phyloP scores from a whole-genome alignment of 1,140 invertebrate species.

The Drosophila hydei region DNA sequence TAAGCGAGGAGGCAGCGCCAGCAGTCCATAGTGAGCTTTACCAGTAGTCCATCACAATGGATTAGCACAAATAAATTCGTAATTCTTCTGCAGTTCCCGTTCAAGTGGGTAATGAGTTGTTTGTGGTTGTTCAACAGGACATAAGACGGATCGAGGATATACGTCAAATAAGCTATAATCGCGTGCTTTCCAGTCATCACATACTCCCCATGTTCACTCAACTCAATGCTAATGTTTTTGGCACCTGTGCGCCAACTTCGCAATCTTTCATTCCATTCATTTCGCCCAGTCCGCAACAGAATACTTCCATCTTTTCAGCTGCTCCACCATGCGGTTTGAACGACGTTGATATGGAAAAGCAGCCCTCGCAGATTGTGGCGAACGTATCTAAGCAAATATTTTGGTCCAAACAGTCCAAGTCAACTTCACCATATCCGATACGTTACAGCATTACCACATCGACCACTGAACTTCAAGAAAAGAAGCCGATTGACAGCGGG shows the following conservation, averaged over 20 bases:
- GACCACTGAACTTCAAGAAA: conserved; percentile 16
- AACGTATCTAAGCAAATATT: conserved; percentile 37
- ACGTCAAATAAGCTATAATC: conserved; percentile 43
- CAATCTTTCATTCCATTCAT: neutral
- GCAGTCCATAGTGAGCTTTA: conserved; percentile 50
- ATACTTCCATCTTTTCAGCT: neutral
- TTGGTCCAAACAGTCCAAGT: conserved; percentile 29
- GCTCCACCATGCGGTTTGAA: neutral
- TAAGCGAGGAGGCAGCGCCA: conserved; percentile 58
- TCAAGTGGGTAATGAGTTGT: conserved; percentile 60
- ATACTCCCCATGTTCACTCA: neutral
- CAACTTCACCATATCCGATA: conserved; percentile 13
- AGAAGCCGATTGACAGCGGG: neutral
- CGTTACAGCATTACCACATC: conserved; percentile 41
- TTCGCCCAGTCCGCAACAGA: too few species aligned
- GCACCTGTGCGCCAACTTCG: neutral
- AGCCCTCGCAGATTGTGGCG: neutral
- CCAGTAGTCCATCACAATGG: neutral
- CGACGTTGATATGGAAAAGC: neutral
- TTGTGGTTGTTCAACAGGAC: conserved; percentile 65
- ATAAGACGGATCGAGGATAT: conserved; percentile 60
- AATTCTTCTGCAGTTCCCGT: conserved; percentile 44
- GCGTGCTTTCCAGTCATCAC: conserved; percentile 28
- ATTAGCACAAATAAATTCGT: neutral
- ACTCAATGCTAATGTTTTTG: neutral